Conservation (phyloP, 2,797 vertebrate genomes). For the Smutsia temminckii region DNA sequence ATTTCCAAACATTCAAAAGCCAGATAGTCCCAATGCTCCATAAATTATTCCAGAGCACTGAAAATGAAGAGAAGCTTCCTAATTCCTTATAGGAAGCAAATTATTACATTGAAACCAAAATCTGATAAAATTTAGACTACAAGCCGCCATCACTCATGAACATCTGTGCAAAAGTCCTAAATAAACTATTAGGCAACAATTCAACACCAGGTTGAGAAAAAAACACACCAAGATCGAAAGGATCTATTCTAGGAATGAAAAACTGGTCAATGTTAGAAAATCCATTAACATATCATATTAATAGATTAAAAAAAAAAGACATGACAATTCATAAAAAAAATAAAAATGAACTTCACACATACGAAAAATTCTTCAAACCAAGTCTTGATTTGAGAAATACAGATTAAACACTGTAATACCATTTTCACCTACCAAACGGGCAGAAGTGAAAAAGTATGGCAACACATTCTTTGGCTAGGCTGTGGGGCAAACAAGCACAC, state of each 20-base stretch:
- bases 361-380: neutral
- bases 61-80: neutral
- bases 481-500: neutral
- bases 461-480: neutral
- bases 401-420: neutral
- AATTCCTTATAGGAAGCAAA: neutral
- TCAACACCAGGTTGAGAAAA: neutral
- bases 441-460: neutral
- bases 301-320: neutral
- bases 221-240: neutral
- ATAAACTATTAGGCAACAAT: conserved; percentile 2
- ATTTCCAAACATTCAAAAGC: neutral
- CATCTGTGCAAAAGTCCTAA: neutral
- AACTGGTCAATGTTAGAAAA: neutral
- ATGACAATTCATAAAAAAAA: neutral
- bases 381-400: neutral
- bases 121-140: neutral
- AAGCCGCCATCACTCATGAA: neutral
- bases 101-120: neutral
- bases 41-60: neutral
- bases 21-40: neutral
- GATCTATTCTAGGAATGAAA: conserved; percentile 5
- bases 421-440: neutral
- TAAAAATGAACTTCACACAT: neutral
- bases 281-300: neutral